Conservation (phyloP, 2,888 invertebrate species). For the Caenorhabditis plicata region DNA sequence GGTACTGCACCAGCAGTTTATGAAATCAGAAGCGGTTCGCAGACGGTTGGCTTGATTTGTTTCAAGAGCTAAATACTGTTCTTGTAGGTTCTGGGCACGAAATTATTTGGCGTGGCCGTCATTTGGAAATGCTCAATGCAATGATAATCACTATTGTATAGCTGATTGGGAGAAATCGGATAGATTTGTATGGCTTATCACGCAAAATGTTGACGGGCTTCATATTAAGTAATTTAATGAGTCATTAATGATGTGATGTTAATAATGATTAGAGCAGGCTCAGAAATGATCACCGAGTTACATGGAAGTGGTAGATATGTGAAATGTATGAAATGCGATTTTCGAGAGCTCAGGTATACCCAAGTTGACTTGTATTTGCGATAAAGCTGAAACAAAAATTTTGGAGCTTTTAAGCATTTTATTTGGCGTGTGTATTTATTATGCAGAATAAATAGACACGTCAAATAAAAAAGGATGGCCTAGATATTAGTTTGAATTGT, state of each 20-base stretch:
- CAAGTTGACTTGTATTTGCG: not conserved
- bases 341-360: slow-evolving; percentile 38
- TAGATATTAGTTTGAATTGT: no score
- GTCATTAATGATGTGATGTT: no score
- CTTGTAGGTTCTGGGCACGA: slow-evolving; percentile 84
- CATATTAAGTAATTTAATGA: slow-evolving; percentile 71
- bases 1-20: slow-evolving; percentile 82
- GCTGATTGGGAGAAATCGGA: slow-evolving; percentile 70
- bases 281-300: slow-evolving; percentile 78
- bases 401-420: no score
- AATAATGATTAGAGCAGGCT: slow-evolving; percentile 77
- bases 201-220: slow-evolving; percentile 92
- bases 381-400: not conserved
- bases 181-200: slow-evolving; percentile 77
- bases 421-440: no score
- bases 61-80: not conserved
- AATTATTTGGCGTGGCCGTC: slow-evolving; percentile 87
- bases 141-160: slow-evolving; percentile 77
- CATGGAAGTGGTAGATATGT: slow-evolving; percentile 76
- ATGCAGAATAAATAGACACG: no score
- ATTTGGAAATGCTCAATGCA: slow-evolving; percentile 79
- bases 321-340: slow-evolving; percentile 49
- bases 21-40: slow-evolving; percentile 63
- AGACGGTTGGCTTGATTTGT: slow-evolving; percentile 26
- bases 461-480: no score